These are phyloP conservation scores for Lycia hirtaria DNA, from an alignment of 2,888 invertebrate species.

Conservation along the genomic window DNA sequence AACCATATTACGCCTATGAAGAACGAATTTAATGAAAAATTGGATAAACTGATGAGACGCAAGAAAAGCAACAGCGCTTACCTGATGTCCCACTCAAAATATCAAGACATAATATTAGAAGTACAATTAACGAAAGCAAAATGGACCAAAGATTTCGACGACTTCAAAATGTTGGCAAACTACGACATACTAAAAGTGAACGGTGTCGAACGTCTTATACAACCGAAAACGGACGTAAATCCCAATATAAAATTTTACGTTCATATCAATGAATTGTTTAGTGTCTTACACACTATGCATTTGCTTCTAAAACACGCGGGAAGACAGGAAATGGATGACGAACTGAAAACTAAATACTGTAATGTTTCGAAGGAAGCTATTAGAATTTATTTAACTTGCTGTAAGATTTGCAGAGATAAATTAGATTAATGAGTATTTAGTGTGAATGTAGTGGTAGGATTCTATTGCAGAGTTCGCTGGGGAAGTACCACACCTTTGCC, in stretches of 20 bases:
- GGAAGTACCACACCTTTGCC: too few relatives aligned
- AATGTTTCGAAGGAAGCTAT: conserved; percentile 74
- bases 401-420: conserved; percentile 55
- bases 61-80: conserved; percentile 68
- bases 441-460: too few relatives aligned
- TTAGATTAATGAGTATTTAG: too few relatives aligned
- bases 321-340: conserved; percentile 59
- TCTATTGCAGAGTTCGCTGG: too few relatives aligned
- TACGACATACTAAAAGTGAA: conserved; percentile 63
- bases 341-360: conserved; percentile 71
- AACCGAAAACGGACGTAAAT: conserved; percentile 54
- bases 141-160: conserved; percentile 59
- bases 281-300: conserved; percentile 71
- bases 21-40: conserved; percentile 61
- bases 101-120: conserved; percentile 65
- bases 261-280: conserved; percentile 63
- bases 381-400: conserved; percentile 67
- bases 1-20: conserved; percentile 57
- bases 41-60: conserved; percentile 55
- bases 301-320: conserved; percentile 65
- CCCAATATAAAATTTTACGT: conserved; percentile 64
- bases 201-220: conserved; percentile 60
- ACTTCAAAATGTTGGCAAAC: conserved; percentile 66
- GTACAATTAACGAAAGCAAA: conserved; percentile 62
- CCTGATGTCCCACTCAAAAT: conserved; percentile 55